Base-by-base conservation (phyloP, 92 coral and sea anemone genomes). In the Siderastrea siderea region DNA sequence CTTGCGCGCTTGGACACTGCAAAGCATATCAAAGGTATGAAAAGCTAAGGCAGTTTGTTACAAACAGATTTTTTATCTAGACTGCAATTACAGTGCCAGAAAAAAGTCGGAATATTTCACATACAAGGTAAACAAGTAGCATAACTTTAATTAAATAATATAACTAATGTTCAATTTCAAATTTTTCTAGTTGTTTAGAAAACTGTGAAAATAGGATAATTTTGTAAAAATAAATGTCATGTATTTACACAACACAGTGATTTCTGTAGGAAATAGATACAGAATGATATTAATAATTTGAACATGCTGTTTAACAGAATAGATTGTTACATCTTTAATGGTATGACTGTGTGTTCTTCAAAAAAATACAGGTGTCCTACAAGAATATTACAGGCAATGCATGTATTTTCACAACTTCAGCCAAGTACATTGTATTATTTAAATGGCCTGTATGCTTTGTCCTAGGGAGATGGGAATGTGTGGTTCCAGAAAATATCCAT, bases 51-150 rank as follows among this genome's bases (percentile, higher is more conserved):
- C 77, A 81, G 86, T 81, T 82, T 46, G 68, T 68, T 60, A 44
- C 78, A 82, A 82, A 69, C 64, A 68, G 52, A 82, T 68, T 82
- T 66, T 68, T n/a, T 43, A 82, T 82, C 76, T 68, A 82, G 78
- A 52, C 86, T 82, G 86, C 69, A 82, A 82, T n/a, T n/a, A n/a
- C n/a, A n/a, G 68, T 82, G 77, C 78, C 51, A 82, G 76, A 82
- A 82, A 68, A 68, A 82, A 82, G 3, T 82, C 9, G 60, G 61
- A 53, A 48, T 47, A 78, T 78, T 80, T 66, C 75, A 80, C 74
- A 66, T 80, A 80, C 75, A 46, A 80, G 85, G 85, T 67, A 80
- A 81, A 81, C 85, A 82, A 68, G 78, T 68, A 54, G 65, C 67
- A 81, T n/a, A 47, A 48, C 72, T 67, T 51, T 67, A 81, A 57